Base-by-base conservation (phyloP, 2,888 invertebrate species). In the Hirtodrosophila histrioides region DNA sequence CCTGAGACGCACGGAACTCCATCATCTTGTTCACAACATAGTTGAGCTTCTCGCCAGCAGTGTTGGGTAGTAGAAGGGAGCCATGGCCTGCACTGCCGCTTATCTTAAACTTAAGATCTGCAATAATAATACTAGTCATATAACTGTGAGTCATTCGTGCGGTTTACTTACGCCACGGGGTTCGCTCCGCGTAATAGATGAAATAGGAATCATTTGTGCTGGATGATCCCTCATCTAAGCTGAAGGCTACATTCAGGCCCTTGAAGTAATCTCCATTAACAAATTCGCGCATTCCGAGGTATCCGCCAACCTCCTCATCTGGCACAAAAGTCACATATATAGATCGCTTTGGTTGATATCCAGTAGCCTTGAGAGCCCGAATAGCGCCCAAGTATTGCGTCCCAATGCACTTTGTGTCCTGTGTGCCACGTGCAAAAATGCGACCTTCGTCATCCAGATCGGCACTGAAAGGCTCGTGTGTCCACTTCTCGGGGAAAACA, bases 81-180 rank as follows among this genome's bases (percentile, higher is more conserved):
- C 97, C 98, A 89, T 98, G 98, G 0, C 98, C 98, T 3, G 97
- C 95, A 51, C 94, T 94, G 9, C 98, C 98, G 23, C 93, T 93
- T 76, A 96, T 96, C 65, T 94, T 94, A 9, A 97, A 94, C 74
- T 94, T 94, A 51, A 97, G 92, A 93, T 96, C 97, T 97, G 92
- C 96, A 97, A 53, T 3, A 2, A 17, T 11, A 31, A 36, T 29
- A 4, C 0, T 0, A 4, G n/a, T 46, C n/a, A 48, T 9, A 53
- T 12, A 27, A 3, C 3, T 12, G 33, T 10, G 12, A 12, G 2
- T 55, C 11, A 5, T 6, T 8, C 17, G 29, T 6, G 8, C 11
- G 27, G 5, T 2, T 24, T 1, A 92, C 94, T 93, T 91, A 95
- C 95, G 95, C 94, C 95, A 95, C 8, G 93, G 92, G 17, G 93